phyloP scores from a whole-genome alignment of 2,113 vertebrate genomes.

The Cynocephalus volans region DNA sequence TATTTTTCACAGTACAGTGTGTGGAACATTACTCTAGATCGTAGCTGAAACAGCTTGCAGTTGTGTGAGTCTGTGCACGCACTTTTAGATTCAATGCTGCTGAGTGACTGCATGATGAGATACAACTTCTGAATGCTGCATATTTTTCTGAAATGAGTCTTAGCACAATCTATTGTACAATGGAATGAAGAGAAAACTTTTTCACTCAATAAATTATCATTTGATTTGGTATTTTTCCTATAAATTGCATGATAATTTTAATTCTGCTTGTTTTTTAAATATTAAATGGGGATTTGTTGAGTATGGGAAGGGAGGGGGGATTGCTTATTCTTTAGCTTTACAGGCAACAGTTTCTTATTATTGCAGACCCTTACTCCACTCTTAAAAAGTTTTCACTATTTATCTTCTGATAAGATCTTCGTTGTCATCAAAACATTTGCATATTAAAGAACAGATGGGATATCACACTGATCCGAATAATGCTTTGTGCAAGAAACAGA shows the following conservation, averaged over 20 bases:
- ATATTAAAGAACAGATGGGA: neutral
- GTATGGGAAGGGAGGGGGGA: neutral
- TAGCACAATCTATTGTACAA: constrained; percentile 75
- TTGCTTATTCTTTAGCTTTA: neutral
- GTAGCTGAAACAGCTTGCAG: constrained; percentile 68
- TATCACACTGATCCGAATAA: neutral
- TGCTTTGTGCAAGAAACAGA: neutral
- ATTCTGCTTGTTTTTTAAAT: constrained; percentile 51
- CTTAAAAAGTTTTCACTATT: neutral
- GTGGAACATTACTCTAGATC: constrained; percentile 80
- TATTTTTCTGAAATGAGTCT: constrained; percentile 77
- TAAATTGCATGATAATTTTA: constrained; percentile 74
- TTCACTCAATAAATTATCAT: constrained; percentile 82
- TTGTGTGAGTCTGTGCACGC: constrained; percentile 83
- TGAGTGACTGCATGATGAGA: constrained; percentile 86
- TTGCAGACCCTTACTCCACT: neutral
- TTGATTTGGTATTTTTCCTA: constrained; percentile 76
- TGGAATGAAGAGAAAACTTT: constrained; percentile 78
- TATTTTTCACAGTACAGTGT: constrained; percentile 76
- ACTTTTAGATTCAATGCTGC: constrained; percentile 55
- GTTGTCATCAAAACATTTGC: neutral
- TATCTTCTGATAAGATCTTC: neutral
- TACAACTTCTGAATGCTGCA: constrained; percentile 76
- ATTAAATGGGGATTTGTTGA: neutral
- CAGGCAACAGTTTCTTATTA: neutral